phyloP scores from a whole-genome alignment of 2,888 invertebrate species.

The Dexiosoma caninum region DNA sequence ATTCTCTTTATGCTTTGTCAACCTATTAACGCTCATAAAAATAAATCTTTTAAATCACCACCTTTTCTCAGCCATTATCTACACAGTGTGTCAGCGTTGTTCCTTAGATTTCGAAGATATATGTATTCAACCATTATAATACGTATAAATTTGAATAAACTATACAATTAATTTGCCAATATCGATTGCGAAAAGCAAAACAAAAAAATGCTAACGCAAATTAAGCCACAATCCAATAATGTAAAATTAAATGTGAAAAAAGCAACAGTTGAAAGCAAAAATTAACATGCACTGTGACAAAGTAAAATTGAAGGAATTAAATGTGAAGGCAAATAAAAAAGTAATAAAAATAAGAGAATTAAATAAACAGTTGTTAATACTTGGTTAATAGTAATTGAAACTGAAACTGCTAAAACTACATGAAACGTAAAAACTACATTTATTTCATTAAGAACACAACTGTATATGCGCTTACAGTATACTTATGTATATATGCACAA shows the following conservation, averaged over 20 bases:
- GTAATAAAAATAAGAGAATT: conserved; percentile 15
- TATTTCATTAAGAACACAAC: neutral
- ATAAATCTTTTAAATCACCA: conserved; percentile 7
- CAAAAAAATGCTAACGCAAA: neutral
- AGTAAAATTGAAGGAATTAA: conserved; percentile 8
- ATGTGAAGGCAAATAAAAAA: conserved; percentile 38
- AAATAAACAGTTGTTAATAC: conserved; percentile 35
- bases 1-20: too few species aligned
- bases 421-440: neutral
- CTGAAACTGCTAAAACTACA: conserved; percentile 11
- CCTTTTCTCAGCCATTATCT: neutral
- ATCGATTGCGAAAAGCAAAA: neutral
- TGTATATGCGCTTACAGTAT: neutral
- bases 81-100: conserved; percentile 16
- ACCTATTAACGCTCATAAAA: too few species aligned
- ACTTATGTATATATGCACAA: too few species aligned
- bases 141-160: conserved; percentile 24
- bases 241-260: conserved; percentile 11
- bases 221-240: conserved; percentile 23
- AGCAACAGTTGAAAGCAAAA: conserved; percentile 45
- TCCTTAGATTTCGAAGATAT: neutral
- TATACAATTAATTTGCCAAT: conserved; percentile 33
- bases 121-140: neutral
- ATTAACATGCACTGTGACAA: conserved; percentile 25
- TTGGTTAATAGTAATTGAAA: conserved; percentile 40